phyloP scores from a whole-genome alignment of 2,113 vertebrate genomes.

The Sus scrofa region T2T-Sscrofa CM000818.6:109799001-109799500 shows the following conservation, averaged over 20 bases:
- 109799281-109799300: background rate
- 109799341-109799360: background rate
- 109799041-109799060: background rate
- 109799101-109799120: background rate
- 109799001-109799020: background rate
- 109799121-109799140: background rate
- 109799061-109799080: background rate
- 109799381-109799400: background rate
- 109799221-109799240: background rate
- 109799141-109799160: background rate
- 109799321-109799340: background rate
- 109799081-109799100: background rate
- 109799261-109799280: background rate
- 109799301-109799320: background rate
- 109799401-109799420: background rate
- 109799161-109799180: background rate
- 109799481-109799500: too few relatives aligned
- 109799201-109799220: background rate
- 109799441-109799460: too few relatives aligned
- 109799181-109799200: background rate
- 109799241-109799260: background rate
- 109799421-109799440: background rate
- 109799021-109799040: background rate
- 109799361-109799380: background rate
- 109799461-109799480: too few relatives aligned